phyloP scores from a whole-genome alignment of 2,888 invertebrate species.

The Colletes collaris region DNA sequence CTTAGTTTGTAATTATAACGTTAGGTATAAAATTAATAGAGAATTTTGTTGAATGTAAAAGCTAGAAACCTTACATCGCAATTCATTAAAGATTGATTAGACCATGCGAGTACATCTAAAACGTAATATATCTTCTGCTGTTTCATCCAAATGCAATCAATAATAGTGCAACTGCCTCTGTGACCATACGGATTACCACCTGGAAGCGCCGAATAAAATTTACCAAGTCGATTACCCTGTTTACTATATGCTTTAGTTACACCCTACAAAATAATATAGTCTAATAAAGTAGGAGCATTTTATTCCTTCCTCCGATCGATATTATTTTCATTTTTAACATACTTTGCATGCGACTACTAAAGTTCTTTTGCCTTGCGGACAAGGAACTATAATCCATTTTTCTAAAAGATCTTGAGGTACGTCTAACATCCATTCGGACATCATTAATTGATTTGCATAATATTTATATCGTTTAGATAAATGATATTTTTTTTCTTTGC shows the following conservation, averaged over 20 bases:
- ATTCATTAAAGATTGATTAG: slow-evolving; percentile 88
- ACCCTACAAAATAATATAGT: slow-evolving; percentile 84
- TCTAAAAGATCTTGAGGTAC: slow-evolving; percentile 90
- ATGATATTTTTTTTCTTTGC: slow-evolving; percentile 16
- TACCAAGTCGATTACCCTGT: slow-evolving; percentile 83
- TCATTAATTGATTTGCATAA: slow-evolving; percentile 88
- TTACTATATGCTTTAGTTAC: slow-evolving; percentile 88
- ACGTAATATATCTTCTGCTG: slow-evolving; percentile 88
- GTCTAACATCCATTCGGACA: slow-evolving; percentile 97
- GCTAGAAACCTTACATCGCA: slow-evolving; percentile 86
- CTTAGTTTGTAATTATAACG: slow-evolving; percentile 5
- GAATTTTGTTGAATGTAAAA: slow-evolving; percentile 10
- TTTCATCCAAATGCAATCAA: slow-evolving; percentile 93
- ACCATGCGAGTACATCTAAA: slow-evolving; percentile 94
- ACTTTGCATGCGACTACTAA: slow-evolving; percentile 91
- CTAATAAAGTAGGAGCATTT: background rate
- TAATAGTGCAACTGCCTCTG: slow-evolving; percentile 85
- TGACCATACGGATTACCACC: slow-evolving; percentile 86
- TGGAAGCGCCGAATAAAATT: slow-evolving; percentile 87
- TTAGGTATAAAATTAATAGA: background rate
- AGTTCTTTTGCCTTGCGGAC: slow-evolving; percentile 92
- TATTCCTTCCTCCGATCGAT: background rate
- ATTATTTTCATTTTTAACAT: slow-evolving; percentile 19
- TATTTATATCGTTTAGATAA: slow-evolving; percentile 56
- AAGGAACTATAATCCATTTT: slow-evolving; percentile 90